phyloP scores from a whole-genome alignment of 2,113 vertebrate genomes.

The rabbit (Oryctolagus cuniculus) region mOryCun1.1 NC_091441.1:54441501-54442000 shows the following conservation, averaged over 20 bases:
- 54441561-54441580: not conserved
- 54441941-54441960: not conserved
- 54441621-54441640: not conserved
- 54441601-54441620: not conserved
- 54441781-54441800: not conserved
- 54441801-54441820: not conserved
- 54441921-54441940: not conserved
- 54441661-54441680: not conserved
- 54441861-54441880: not conserved
- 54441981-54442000: fast-evolving
- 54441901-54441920: not conserved
- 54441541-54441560: too few species aligned
- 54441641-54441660: not conserved
- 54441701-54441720: not conserved
- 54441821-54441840: not conserved
- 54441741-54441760: not conserved
- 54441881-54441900: not conserved
- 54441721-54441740: not conserved
- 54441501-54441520: not conserved
- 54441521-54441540: not conserved
- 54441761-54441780: not conserved
- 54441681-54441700: not conserved
- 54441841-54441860: not conserved
- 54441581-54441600: not conserved
- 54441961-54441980: not conserved